Evolutionary conservation across 2,888 invertebrate species (phyloP), one percentile per base, ranked within the genome.

Genomic region (Agrochola circellaris): DNA sequence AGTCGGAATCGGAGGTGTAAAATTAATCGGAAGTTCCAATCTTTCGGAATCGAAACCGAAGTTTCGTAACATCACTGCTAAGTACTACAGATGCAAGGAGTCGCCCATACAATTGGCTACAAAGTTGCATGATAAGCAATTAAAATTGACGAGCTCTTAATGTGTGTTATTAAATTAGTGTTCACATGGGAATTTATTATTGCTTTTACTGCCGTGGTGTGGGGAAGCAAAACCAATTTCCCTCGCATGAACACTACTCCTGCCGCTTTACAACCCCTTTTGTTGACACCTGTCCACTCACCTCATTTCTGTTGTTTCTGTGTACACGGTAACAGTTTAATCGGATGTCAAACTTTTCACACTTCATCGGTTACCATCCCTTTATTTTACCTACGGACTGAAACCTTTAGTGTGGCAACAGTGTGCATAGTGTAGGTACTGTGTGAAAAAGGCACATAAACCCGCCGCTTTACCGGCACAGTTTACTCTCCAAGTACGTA

Each of bases 321-420:
- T 79, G 0, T 34, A 61, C 56, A 30, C 58, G n/a, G 62, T 34
- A 6, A 51, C 58, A 58, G 81, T 81, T 58, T 65, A 79, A 79
- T 79, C 81, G 81, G 34, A 74, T 81, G 78, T 79, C 81, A 81
- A 74, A 75, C 6, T 65, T 81, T 69, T 51, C 17, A 81, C 78
- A 58, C 81, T 74, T 65, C 75, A 81, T 2, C 15, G 56, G 78
- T 23, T 74, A 42, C 34, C 42, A 15, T 34, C 48, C 78, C 51
- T 78, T 81, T 51, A 42, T 7, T n/a, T 26, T 61, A 34, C 15
- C 5, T 58, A 42, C 26, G 26, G 38, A 8, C 30, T 51, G 23
- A 23, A 81, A 58, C 51, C 51, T 11, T 58, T 81, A 64, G 51
- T 51, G 20, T 51, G 42, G 64, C 51, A 58, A 58, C 26, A 81